These are phyloP conservation scores for Lagopus leucura DNA, from an alignment of 2,113 vertebrate species.

Conservation along the genomic window DNA sequence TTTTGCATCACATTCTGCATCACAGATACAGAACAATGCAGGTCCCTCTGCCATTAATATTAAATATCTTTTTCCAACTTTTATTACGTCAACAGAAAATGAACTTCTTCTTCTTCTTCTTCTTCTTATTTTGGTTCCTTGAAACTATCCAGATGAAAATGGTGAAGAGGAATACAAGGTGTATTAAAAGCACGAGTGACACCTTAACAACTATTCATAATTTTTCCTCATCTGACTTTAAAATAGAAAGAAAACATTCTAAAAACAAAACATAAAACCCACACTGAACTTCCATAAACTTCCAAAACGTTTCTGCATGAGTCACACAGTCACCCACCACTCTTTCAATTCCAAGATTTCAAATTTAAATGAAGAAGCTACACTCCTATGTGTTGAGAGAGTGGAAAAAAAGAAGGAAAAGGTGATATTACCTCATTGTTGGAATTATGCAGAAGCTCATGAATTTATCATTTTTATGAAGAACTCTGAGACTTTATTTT, in stretches of 20 bases:
- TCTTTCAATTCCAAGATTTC: neutral
- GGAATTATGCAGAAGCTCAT: neutral
- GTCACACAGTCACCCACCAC: neutral
- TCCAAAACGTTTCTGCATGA: neutral
- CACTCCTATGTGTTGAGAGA: neutral
- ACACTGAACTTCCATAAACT: neutral
- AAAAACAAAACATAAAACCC: neutral
- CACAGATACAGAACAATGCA: neutral
- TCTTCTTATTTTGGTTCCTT: neutral
- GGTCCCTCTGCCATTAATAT: neutral
- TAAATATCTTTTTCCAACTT: neutral
- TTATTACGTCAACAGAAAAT: neutral
- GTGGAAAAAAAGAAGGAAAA: neutral
- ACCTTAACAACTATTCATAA: neutral
- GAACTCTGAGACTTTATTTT: neutral
- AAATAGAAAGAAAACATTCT: neutral
- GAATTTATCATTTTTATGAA: neutral
- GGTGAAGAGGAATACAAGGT: neutral
- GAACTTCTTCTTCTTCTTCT: accelerated
- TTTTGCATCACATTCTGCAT: neutral
- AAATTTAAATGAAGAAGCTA: neutral
- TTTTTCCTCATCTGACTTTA: neutral
- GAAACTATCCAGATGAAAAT: neutral
- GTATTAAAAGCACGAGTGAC: neutral
- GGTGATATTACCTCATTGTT: neutral